Evolutionary conservation across 2,113 vertebrate species (phyloP).

Genomic region (Epinephelus fuscoguttatus): DNA sequence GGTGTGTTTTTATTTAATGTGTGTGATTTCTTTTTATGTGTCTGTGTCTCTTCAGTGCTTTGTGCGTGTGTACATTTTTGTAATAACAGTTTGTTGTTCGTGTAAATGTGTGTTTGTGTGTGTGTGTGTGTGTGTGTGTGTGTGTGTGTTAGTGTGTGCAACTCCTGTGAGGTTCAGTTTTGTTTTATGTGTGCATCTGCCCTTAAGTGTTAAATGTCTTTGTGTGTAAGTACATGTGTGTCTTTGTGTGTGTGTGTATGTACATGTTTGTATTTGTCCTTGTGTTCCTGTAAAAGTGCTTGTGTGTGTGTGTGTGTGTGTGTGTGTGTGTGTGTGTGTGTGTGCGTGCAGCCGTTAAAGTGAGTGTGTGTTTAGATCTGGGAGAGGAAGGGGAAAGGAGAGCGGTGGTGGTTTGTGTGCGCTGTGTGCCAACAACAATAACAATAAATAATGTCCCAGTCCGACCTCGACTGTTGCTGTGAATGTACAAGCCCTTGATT

Average conservation of each 20-base stretch:
- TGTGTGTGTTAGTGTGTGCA: neutral
- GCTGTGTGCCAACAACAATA: conserved; percentile 55
- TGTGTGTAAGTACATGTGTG: conserved; percentile 20
- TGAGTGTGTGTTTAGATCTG: neutral
- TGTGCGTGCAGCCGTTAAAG: conserved; percentile 7
- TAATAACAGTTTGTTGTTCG: conserved; percentile 11
- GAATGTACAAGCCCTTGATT: conserved; percentile 60
- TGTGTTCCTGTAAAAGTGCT: conserved; percentile 30
- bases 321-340: conserved; percentile 4
- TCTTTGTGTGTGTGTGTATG: neutral
- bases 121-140: conserved; percentile 8
- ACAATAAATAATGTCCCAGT: conserved; percentile 70
- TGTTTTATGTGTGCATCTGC: conserved; percentile 20
- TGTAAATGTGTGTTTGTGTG: conserved; percentile 3
- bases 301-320: conserved; percentile 7
- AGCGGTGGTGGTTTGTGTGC: conserved; percentile 15
- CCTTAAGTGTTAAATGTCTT: neutral
- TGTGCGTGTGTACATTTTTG: conserved; percentile 23
- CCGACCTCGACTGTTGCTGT: conserved; percentile 59
- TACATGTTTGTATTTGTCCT: conserved; percentile 30
- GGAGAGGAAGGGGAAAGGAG: conserved; percentile 23
- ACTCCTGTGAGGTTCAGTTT: conserved; percentile 5
- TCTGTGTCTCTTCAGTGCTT: conserved; percentile 14
- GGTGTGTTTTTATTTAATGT: conserved; percentile 6
- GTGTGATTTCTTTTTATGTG: conserved; percentile 7